Conservation (phyloP, 2,113 vertebrate species). For the Muscicapa adusta region DNA sequence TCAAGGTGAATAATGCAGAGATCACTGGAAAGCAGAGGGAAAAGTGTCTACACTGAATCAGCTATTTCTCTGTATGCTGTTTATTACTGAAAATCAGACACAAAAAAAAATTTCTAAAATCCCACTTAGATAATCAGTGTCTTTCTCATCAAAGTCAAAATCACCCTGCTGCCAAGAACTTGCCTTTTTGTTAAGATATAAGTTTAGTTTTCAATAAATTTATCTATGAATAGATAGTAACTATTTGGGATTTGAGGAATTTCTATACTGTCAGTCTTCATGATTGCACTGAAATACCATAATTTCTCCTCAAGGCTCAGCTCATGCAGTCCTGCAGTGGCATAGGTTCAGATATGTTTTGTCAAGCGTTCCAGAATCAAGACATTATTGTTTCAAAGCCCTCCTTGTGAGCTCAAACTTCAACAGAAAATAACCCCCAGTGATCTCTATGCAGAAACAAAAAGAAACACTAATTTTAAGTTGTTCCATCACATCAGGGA, state of each 20-base stretch:
- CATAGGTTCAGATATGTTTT: not conserved
- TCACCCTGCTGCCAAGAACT: not conserved
- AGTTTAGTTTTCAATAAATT: not conserved
- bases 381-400: not conserved
- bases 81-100: not conserved
- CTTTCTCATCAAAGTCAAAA: not conserved
- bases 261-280: not conserved
- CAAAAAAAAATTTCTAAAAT: not conserved
- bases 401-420: not conserved
- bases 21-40: not conserved
- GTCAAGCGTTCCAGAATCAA: not conserved
- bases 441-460: not conserved
- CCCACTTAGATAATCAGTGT: not conserved
- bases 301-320: not conserved
- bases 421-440: not conserved
- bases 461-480: not conserved
- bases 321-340: not conserved
- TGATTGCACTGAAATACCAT: not conserved
- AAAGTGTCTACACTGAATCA: not conserved
- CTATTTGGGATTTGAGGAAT: not conserved
- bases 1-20: not conserved
- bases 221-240: not conserved
- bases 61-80: not conserved
- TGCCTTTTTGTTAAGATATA: not conserved
- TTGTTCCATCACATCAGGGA: not conserved